These are phyloP conservation scores for Cherax destructor DNA, from an alignment of 1,140 invertebrate species.

Conservation along the genomic window DNA sequence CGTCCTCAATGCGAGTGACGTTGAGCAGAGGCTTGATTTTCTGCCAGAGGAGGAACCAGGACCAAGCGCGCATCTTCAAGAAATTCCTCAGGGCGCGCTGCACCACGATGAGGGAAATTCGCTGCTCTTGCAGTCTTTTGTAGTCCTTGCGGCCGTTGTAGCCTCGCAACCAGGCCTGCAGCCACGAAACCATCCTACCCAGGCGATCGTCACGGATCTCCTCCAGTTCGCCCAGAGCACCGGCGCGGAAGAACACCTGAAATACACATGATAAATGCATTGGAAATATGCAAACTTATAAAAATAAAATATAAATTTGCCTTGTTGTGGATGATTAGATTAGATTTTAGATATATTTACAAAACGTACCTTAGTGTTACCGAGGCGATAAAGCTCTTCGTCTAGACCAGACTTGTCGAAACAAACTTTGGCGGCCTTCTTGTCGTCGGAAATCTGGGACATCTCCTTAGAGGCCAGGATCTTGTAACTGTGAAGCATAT, in stretches of 20 bases:
- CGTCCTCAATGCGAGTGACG: slow-evolving; percentile 98
- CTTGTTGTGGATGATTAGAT: not conserved
- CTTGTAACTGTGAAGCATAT: slow-evolving; percentile 76
- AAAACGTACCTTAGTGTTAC: slow-evolving; percentile 80
- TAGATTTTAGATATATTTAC: not conserved
- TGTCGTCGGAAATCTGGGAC: slow-evolving; percentile 78
- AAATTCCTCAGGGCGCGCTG: slow-evolving; percentile 99
- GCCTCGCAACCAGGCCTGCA: slow-evolving; percentile 96
- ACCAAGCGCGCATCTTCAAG: slow-evolving; percentile 98
- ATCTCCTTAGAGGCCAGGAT: slow-evolving; percentile 80
- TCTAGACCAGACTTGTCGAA: slow-evolving; percentile 79
- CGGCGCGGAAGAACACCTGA: slow-evolving; percentile 99
- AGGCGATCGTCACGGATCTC: slow-evolving; percentile 99
- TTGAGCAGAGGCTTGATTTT: slow-evolving; percentile 99
- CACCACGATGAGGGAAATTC: slow-evolving; percentile 96
- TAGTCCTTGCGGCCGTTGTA: slow-evolving; percentile 90
- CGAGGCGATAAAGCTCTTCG: slow-evolving; percentile 80
- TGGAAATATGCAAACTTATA: no score
- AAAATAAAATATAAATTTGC: no score
- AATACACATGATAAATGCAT: not conserved
- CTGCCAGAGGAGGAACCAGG: slow-evolving; percentile 99
- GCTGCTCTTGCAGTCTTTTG: slow-evolving; percentile 98
- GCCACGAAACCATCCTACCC: slow-evolving; percentile 97
- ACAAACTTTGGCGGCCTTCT: slow-evolving; percentile 79
- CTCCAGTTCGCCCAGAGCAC: slow-evolving; percentile 99